phyloP scores from a whole-genome alignment of 2,797 vertebrate genomes.

The Artibeus jamaicensis region DNA sequence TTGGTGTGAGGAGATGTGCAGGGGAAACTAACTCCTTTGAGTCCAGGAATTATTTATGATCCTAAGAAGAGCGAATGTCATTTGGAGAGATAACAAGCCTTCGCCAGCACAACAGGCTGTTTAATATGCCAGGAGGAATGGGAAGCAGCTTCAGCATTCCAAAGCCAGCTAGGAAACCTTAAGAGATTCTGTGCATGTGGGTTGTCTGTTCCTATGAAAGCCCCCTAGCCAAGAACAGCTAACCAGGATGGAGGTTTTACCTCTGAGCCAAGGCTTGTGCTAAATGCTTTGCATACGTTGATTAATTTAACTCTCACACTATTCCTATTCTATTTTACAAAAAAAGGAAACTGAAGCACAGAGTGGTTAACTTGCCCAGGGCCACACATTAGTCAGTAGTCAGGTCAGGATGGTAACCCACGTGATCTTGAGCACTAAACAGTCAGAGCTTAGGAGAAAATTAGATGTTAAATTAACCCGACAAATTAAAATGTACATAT shows the following conservation, averaged over 20 bases:
- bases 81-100: conserved; percentile 64
- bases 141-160: conserved; percentile 43
- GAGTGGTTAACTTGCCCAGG: not conserved
- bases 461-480: not conserved
- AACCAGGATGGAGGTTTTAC: not conserved
- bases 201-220: not conserved
- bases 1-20: conserved; percentile 69
- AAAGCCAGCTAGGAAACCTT: conserved; percentile 28
- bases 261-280: not conserved
- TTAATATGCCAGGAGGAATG: conserved; percentile 51
- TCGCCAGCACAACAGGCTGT: conserved; percentile 53
- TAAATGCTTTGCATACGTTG: not conserved
- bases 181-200: not conserved
- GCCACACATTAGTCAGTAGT: not conserved
- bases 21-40: conserved; percentile 66
- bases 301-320: conserved; percentile 23
- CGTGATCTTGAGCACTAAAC: not conserved
- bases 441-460: not conserved
- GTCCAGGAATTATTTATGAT: conserved; percentile 77
- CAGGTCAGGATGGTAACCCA: not conserved
- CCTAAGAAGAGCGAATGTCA: conserved; percentile 62
- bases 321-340: not conserved
- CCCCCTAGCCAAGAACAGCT: not conserved
- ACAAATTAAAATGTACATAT: not conserved
- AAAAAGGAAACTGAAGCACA: not conserved